phyloP scores from a whole-genome alignment of 2,888 invertebrate species.

The Odontocolon sp. region DNA sequence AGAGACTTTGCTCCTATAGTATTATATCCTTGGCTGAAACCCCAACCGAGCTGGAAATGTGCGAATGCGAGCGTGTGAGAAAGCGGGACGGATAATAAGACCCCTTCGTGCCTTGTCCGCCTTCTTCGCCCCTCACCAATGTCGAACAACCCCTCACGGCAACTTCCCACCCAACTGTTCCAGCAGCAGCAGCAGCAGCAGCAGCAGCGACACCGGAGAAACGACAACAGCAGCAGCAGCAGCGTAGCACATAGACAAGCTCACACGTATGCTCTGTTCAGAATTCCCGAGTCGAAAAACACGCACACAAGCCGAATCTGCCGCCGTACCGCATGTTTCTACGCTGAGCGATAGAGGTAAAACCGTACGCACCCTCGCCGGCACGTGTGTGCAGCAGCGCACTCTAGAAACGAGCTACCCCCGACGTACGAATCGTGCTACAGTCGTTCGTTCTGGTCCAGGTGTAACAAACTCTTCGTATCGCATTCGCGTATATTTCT shows the following conservation, averaged over 20 bases:
- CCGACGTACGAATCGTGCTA: slow-evolving; percentile 9
- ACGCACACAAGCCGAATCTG: too few relatives aligned
- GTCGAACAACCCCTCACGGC: slow-evolving; percentile 42
- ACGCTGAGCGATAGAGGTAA: too few relatives aligned
- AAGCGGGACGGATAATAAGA: slow-evolving; percentile 3
- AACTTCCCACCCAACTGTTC: slow-evolving; percentile 57
- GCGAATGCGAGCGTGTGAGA: slow-evolving; percentile 8
- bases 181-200: too few relatives aligned
- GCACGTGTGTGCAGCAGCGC: too few relatives aligned
- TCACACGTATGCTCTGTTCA: too few relatives aligned
- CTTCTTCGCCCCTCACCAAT: slow-evolving; percentile 59
- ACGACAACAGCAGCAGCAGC: too few relatives aligned
- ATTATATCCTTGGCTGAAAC: slow-evolving; percentile 27
- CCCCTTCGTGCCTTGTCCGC: slow-evolving; percentile 54
- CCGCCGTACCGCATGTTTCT: too few relatives aligned
- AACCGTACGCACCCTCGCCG: too few relatives aligned
- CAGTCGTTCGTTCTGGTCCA: slow-evolving; percentile 39
- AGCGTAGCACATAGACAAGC: too few relatives aligned
- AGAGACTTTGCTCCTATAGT: slow-evolving; percentile 22
- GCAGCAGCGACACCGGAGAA: too few relatives aligned
- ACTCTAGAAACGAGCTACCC: too few relatives aligned
- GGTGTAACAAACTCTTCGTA: slow-evolving; percentile 38
- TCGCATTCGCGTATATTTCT: not conserved
- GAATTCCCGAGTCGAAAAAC: too few relatives aligned
- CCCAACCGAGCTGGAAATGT: slow-evolving; percentile 22